phyloP scores from a whole-genome alignment of 2,888 invertebrate species.

The Drosophila gaucha region DNA sequence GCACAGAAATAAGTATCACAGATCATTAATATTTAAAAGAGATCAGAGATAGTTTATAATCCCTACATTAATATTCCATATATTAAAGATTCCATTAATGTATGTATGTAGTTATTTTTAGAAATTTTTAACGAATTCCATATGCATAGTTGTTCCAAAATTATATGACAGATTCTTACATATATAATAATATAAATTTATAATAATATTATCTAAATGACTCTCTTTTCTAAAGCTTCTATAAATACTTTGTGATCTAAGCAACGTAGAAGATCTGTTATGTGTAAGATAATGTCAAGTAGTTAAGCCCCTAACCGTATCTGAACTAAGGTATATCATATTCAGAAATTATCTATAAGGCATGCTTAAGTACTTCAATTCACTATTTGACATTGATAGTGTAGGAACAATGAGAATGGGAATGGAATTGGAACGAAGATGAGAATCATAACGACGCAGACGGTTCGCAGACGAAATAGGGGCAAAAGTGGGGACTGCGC shows the following conservation, averaged over 20 bases:
- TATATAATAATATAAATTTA: too few relatives aligned
- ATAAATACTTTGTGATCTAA: background rate
- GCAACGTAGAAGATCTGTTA: background rate
- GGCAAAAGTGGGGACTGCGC: background rate
- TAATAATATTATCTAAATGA: too few relatives aligned
- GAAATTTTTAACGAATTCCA: too few relatives aligned
- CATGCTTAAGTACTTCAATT: conserved; percentile 2
- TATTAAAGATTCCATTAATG: too few relatives aligned
- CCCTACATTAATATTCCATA: too few relatives aligned
- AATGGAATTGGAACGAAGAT: background rate
- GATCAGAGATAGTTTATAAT: too few relatives aligned
- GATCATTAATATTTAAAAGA: too few relatives aligned
- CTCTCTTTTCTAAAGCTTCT: background rate
- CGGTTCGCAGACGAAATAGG: background rate
- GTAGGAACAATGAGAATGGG: background rate
- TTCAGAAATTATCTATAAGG: background rate
- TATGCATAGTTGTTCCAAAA: too few relatives aligned
- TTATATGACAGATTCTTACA: too few relatives aligned
- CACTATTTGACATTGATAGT: conserved; percentile 16
- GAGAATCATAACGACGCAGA: conserved; percentile 9
- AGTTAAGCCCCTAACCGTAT: background rate
- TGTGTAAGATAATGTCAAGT: background rate
- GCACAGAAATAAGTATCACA: too few relatives aligned
- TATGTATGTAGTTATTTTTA: too few relatives aligned
- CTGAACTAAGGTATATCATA: background rate